Conservation (phyloP, 2,888 invertebrate species). For the Orthosia cruda region DNA sequence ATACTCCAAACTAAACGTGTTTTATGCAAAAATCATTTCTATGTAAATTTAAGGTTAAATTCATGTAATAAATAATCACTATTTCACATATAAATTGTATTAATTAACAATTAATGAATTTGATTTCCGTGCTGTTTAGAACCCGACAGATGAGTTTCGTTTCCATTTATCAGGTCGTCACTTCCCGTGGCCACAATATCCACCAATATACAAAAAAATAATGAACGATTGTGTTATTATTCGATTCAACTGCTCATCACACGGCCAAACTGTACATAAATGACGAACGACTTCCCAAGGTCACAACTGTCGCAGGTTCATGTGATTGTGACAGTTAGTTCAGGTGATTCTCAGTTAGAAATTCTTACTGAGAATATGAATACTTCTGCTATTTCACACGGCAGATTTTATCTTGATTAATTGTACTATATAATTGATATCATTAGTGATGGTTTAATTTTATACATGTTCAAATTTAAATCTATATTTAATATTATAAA, state of each 20-base stretch:
- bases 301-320: not conserved
- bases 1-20: not conserved
- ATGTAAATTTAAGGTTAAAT: not conserved
- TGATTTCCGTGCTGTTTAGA: constrained; percentile 32
- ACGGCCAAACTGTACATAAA: constrained; percentile 16
- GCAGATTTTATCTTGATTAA: too few relatives aligned
- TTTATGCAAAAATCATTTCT: constrained; percentile 4
- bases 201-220: constrained; percentile 12
- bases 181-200: constrained; percentile 34
- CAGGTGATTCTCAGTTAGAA: too few relatives aligned
- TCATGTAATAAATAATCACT: too few relatives aligned
- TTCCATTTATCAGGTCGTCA: constrained; percentile 23
- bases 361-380: too few relatives aligned
- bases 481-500: too few relatives aligned
- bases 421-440: too few relatives aligned
- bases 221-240: not conserved
- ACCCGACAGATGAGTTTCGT: constrained; percentile 25
- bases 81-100: not conserved
- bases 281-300: constrained; percentile 14
- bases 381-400: too few relatives aligned
- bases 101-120: constrained; percentile 6
- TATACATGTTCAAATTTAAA: too few relatives aligned
- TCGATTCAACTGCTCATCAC: constrained; percentile 20
- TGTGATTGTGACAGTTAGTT: not conserved
- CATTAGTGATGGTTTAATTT: too few relatives aligned